These are phyloP conservation scores for Unio delphinus DNA, from an alignment of 2,888 invertebrate species.

Conservation along the genomic window DNA sequence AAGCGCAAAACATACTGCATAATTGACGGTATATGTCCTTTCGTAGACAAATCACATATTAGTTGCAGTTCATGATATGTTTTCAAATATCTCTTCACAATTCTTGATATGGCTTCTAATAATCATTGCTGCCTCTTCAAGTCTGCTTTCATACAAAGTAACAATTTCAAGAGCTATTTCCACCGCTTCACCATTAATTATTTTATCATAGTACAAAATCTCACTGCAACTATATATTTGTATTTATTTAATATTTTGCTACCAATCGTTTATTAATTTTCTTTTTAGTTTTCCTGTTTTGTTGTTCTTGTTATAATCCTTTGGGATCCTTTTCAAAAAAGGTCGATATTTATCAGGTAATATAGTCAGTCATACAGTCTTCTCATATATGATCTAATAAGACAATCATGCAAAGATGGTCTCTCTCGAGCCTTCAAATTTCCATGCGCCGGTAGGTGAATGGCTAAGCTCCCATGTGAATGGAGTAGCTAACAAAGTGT, in stretches of 20 bases:
- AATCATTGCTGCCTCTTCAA: constrained; percentile 21
- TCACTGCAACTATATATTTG: constrained; percentile 7
- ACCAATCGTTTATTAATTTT: constrained; percentile 8
- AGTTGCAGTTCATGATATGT: constrained; percentile 10
- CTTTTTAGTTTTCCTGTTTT: constrained; percentile 30
- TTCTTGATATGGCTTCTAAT: constrained; percentile 11
- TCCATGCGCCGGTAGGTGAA: no score
- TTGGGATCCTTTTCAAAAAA: constrained; percentile 9
- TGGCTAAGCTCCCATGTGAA: no score
- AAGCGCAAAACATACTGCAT: constrained; percentile 1
- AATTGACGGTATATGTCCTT: constrained; percentile 9
- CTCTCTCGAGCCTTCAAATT: no score
- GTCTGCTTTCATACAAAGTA: constrained; percentile 16
- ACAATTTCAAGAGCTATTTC: constrained; percentile 28
- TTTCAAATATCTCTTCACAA: background rate
- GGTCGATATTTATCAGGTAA: constrained; percentile 10
- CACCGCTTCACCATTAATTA: constrained; percentile 14
- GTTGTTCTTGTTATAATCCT: constrained; percentile 20
- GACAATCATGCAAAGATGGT: no score
- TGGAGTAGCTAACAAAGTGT: no score
- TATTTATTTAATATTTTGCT: constrained; percentile 21
- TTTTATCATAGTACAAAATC: constrained; percentile 19
- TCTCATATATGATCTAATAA: background rate
- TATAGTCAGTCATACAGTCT: constrained; percentile 21
- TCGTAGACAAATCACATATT: background rate